Evolutionary conservation across 1,140 invertebrate genomes (phyloP).

Genomic region (Anoplolepis gracilipes): DNA sequence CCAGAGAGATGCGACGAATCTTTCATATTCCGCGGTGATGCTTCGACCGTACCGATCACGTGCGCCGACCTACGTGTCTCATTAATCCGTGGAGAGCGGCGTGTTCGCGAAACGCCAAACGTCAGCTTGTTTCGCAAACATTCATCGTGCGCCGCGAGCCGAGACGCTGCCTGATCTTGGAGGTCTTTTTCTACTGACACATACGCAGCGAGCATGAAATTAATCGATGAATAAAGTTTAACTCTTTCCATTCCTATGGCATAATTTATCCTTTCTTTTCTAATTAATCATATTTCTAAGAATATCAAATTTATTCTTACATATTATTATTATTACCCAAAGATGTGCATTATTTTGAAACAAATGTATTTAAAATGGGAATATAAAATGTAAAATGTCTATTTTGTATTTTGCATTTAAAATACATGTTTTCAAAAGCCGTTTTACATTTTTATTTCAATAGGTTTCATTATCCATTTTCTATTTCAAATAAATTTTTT

Average conservation of each 20-base stretch:
- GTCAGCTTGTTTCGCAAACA: conserved; percentile 45
- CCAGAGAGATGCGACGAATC: conserved; percentile 16
- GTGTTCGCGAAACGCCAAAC: background rate
- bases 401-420: too few species aligned
- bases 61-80: conserved; percentile 12
- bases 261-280: background rate
- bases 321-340: too few species aligned
- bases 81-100: conserved; percentile 54
- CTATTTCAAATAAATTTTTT: too few species aligned
- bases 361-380: too few species aligned
- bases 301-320: background rate
- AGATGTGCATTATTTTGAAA: too few species aligned
- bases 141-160: background rate
- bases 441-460: too few species aligned
- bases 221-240: conserved; percentile 2
- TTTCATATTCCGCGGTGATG: conserved; percentile 44
- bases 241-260: background rate
- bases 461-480: too few species aligned
- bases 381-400: too few species aligned
- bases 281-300: background rate
- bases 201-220: background rate
- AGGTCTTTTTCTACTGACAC: background rate
- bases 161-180: conserved; percentile 8
- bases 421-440: too few species aligned
- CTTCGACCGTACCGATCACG: conserved; percentile 35